Evolutionary conservation across 1,140 invertebrate species (phyloP), one percentile per base, ranked within the genome.

Genomic region (Lepidurus couesii): DNA sequence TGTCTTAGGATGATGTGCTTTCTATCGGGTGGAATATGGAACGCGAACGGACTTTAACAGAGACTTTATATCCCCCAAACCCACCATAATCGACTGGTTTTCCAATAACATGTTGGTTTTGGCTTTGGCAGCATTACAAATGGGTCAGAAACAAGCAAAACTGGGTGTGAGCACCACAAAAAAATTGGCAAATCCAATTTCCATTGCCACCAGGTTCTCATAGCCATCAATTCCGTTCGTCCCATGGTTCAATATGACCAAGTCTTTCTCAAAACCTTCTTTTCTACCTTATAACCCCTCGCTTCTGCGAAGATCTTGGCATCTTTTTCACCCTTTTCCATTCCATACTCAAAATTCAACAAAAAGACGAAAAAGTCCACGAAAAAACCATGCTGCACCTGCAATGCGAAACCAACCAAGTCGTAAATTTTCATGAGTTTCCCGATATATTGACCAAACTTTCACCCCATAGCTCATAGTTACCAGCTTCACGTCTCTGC

Each of bases 361-460:
- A 10, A 10, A 47, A 47, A 47, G 45, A 65, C 16, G 21, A 65
- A 9, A 65, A 65, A 21, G 13, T 7, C 16, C 8, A 11, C n/a
- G 53, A 16, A 65, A 7, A 16, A 65, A 9, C 7, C 16, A 7
- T 65, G 53, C 53, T 65, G 53, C 53, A 65, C 53, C 53, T 65
- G 53, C 53, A 65, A 65, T 65, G 53, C 53, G 53, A 65, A 65
- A 16, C 53, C 53, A n/a, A 65, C 53, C 53, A 13, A 65, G 53
- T 65, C 53, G n/a, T 65, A 65, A 65, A 65, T 65, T 65, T 65
- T 21, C 53, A 65, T 65, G 21, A 65, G 53, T 65, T 65, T 65
- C 7, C 21, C 53, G 53, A 16, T 65, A 13, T 65, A 65, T 65
- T 65, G 53, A 65, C 53, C 53, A 65, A 65, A 16, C 45, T 21